Percentiles rank a stretch among this genome's conserved stretches.
Evolutionary conservation across 1,140 invertebrate genomes (phyloP).

Genomic region (Calliphora vicina): DNA sequence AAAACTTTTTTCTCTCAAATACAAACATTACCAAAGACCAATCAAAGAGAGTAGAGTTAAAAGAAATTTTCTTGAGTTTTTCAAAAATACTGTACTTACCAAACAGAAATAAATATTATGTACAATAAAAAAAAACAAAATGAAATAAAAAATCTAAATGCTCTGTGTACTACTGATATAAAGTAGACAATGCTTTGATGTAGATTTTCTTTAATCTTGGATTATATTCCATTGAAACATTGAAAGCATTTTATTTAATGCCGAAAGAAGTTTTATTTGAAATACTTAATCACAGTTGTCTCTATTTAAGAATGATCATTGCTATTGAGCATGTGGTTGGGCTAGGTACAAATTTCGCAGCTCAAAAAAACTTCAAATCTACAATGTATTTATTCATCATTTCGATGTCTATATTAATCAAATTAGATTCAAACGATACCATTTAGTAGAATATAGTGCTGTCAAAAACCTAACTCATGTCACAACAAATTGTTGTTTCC

Average conservation of each 20-base stretch:
- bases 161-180: background rate
- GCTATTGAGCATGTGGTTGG: background rate
- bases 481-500: too few species aligned
- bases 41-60: conserved; percentile 23
- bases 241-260: background rate
- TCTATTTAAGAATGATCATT: background rate
- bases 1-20: background rate
- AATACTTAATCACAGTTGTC: background rate
- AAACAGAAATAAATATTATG: background rate
- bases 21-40: conserved; percentile 17
- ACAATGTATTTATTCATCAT: too few species aligned
- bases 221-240: background rate
- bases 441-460: too few species aligned
- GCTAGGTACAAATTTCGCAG: too few species aligned
- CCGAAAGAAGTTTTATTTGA: background rate
- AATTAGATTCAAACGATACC: too few species aligned
- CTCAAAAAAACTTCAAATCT: too few species aligned
- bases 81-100: background rate
- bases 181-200: conserved; percentile 5
- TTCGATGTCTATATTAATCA: too few species aligned
- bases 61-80: conserved; percentile 11
- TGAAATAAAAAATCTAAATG: background rate
- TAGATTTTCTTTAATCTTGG: background rate
- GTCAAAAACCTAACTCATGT: too few species aligned
- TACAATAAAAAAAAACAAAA: background rate